Percentiles rank a stretch among this genome's conserved stretches.
Conservation (phyloP, 2,888 invertebrate genomes). For the Keiferia lycopersicella region DNA sequence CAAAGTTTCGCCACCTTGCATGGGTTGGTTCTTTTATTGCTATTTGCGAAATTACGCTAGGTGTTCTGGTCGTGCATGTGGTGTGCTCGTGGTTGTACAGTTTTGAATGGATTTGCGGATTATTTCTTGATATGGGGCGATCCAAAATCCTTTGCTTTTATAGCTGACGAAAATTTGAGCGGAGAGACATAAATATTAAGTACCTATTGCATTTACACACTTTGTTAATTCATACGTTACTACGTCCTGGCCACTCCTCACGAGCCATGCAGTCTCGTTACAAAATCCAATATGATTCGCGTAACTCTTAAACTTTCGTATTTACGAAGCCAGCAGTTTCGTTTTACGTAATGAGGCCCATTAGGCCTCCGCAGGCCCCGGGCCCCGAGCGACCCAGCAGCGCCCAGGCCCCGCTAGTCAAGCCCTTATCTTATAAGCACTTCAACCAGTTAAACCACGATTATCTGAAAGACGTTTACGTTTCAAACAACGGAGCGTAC, state of each 20-base stretch:
- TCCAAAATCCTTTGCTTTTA: not conserved
- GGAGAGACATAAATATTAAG: not conserved
- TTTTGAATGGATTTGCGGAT: not conserved
- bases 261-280: too few relatives aligned
- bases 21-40: not conserved
- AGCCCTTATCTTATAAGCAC: constrained; percentile 48
- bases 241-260: too few relatives aligned
- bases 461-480: constrained; percentile 61
- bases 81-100: constrained; percentile 1
- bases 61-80: not conserved
- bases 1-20: not conserved
- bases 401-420: constrained; percentile 15
- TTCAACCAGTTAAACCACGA: constrained; percentile 54
- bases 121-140: not conserved
- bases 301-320: too few relatives aligned
- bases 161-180: not conserved
- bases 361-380: not conserved
- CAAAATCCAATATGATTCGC: too few relatives aligned
- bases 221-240: too few relatives aligned
- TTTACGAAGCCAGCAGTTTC: not conserved
- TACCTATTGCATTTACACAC: too few relatives aligned
- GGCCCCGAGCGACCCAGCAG: not conserved
- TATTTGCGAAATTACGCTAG: not conserved
- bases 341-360: not conserved
- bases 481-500: constrained; percentile 63